phyloP scores from a whole-genome alignment of 2,888 invertebrate species.

The Agrypnus murinus region DNA sequence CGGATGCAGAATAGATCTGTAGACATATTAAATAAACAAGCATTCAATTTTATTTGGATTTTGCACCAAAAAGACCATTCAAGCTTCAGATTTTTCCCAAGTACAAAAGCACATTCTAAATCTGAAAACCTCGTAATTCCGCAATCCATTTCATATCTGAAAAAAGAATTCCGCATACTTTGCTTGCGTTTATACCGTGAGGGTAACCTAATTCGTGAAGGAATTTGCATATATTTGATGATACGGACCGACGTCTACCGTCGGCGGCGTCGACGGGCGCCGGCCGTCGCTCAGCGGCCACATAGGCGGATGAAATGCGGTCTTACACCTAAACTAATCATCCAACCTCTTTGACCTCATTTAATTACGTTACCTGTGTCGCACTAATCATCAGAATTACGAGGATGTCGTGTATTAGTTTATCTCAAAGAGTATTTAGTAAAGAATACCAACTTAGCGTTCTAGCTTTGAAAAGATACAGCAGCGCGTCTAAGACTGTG shows the following conservation, averaged over 20 bases:
- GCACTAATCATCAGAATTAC: constrained; percentile 56
- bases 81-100: no score
- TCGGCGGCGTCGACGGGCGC: constrained; percentile 56
- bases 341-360: constrained; percentile 70
- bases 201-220: constrained; percentile 44
- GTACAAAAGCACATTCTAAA: no score
- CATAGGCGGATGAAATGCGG: constrained; percentile 65
- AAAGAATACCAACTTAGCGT: no score
- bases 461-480: no score
- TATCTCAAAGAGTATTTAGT: no score
- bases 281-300: constrained; percentile 54
- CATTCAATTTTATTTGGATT: no score
- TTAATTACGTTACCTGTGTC: constrained; percentile 69
- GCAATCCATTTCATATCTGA: constrained; percentile 11
- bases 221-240: constrained; percentile 55
- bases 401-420: constrained; percentile 31
- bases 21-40: no score
- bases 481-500: no score
- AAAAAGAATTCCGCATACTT: constrained; percentile 42
- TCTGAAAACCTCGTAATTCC: neutral
- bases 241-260: constrained; percentile 56
- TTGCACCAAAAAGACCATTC: no score
- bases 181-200: constrained; percentile 43
- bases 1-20: no score
- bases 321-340: constrained; percentile 69